Evolutionary conservation across 2,797 vertebrate species (phyloP).

Genomic region (Pipistrellus nathusii): DNA sequence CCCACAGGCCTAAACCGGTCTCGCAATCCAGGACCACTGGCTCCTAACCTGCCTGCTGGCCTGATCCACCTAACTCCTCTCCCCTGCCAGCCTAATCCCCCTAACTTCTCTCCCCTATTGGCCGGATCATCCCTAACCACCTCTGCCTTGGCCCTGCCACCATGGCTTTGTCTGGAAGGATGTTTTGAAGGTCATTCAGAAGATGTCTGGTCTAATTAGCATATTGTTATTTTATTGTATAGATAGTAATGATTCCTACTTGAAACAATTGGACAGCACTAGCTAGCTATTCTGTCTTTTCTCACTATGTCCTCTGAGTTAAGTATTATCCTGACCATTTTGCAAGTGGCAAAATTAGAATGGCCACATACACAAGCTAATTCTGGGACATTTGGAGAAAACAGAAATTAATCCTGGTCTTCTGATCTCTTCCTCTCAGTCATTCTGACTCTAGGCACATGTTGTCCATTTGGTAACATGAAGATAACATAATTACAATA

Average conservation of each 20-base stretch:
- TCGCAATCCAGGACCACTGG: no score
- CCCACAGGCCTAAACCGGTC: no score
- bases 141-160: no score
- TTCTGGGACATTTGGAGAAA: not conserved
- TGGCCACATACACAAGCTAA: not conserved
- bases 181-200: no score
- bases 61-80: no score
- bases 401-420: not conserved
- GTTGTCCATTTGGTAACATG: not conserved
- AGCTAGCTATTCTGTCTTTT: not conserved
- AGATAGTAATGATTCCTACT: not conserved
- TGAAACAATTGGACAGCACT: not conserved
- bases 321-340: slow-evolving; percentile 3
- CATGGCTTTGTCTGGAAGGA: no score
- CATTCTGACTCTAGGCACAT: not conserved
- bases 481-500: not conserved
- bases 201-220: no score
- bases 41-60: no score
- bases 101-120: no score
- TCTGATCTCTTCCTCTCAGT: not conserved
- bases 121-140: no score
- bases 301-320: not conserved
- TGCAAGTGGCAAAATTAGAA: slow-evolving; percentile 3
- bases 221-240: no score
- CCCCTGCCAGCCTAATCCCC: no score